Base-by-base conservation (phyloP, 2,113 vertebrate species). In the Triplophysa tibetana region DNA sequence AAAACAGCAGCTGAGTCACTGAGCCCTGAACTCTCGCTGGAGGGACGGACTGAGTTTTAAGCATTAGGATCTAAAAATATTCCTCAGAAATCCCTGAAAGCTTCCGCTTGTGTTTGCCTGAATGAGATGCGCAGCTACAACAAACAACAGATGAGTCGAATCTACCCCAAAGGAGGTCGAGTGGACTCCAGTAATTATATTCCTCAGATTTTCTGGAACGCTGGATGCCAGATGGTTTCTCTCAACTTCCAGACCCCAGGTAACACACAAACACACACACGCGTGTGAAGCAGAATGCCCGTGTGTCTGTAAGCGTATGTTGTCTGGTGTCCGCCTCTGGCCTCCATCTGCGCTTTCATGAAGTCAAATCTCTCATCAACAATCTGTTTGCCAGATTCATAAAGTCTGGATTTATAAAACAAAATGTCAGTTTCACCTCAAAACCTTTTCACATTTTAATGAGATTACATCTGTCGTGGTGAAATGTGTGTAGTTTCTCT, bases 181-280 rank as follows among this genome's bases (percentile, higher is more conserved):
- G 90, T 94, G 80, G 94, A 94, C 87, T 94, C 94, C 23, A 94
- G 93, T 83, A 94, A 94, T 91, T 94, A 94, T 23, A 93, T 94
- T 88, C 93, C 94, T 3, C 90, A 94, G 78, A 90, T 93, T 85
- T 92, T 94, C 89, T 94, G 94, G 94, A 87, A 93, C 70, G 94
- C 93, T 0, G 94, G 94, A 66, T 93, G 92, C 45, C 94, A 94
- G 84, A 92, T 94, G 84, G 93, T 93, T 2, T 92, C 94, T 0
- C 91, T 94, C 79, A 94, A 94, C 80, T 94, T 94, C 83, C 93
- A 94, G 88, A 94, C 94, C 7, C 93, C 94, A 85, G 94, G 94
- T 94, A 79, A 26, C 62, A 33, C 58, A 68, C 33, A 50, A 58
- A 62, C 52, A 58, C 64, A 29, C 50, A 19, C 79, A 11, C 23